Conservation (phyloP, 2,888 invertebrate species). For the Choristoneura rosaceana region DNA sequence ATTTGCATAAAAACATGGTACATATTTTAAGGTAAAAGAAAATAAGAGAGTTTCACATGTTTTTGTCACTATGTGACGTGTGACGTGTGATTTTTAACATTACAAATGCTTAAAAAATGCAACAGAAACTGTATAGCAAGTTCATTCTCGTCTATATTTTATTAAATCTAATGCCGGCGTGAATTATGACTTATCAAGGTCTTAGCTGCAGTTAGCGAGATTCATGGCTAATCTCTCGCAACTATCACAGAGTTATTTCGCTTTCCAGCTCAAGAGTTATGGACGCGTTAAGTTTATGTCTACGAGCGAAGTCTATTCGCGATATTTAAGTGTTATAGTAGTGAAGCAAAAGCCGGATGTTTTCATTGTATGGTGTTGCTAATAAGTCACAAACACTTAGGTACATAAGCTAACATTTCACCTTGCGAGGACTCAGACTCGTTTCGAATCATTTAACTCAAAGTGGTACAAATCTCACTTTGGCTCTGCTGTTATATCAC, state of each 20-base stretch:
- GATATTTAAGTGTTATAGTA: not conserved
- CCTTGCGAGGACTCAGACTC: no score
- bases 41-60: no score
- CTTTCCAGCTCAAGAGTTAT: conserved; percentile 26
- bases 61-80: no score
- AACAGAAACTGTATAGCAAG: not conserved
- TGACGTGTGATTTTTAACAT: no score
- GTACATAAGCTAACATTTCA: no score
- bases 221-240: conserved; percentile 38
- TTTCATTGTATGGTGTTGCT: no score
- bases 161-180: conserved; percentile 18
- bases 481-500: no score
- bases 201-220: conserved; percentile 38
- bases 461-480: no score
- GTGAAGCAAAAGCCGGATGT: not conserved
- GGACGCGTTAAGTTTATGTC: conserved; percentile 25
- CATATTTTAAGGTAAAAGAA: no score
- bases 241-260: conserved; percentile 33
- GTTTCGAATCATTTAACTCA: no score
- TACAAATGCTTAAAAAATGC: not conserved
- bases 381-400: no score
- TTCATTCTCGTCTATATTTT: conserved; percentile 2
- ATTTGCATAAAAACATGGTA: no score
- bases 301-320: conserved; percentile 5
- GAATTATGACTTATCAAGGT: conserved; percentile 37